Evolutionary conservation across 92 coral and sea anemone genomes (phyloP), one percentile per base, ranked within the genome.

Genomic region (Zoanthus sociatus): DNA sequence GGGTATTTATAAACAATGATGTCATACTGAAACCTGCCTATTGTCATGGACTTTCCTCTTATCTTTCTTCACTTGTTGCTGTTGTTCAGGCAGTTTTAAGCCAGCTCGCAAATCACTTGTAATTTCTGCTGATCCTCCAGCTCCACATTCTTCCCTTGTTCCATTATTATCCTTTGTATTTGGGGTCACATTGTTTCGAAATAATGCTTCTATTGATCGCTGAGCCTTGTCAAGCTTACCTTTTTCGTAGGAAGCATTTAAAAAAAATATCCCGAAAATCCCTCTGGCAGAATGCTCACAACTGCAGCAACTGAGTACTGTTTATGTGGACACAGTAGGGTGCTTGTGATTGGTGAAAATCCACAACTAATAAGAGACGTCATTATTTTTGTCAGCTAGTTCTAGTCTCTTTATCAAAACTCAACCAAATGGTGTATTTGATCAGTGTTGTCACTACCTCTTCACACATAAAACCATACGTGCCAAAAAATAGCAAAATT

Each of bases 11-110:
- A 50, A 50, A 11, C 54, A 50, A 50, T 50, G 54, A 50, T 11
- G 54, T 50, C 54, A 50, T 50, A 50, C 54, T 50, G 54, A 50
- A 50, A 50, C 6, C 54, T 7, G 54, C 54, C 55, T 50, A 50
- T 50, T 71, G 18, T 50, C 87, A 31, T 83, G 70, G 71, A 83
- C 78, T 55, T 83, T 83, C 87, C 32, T 69, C 15, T 9, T 33
- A 70, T 10, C 70, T 83, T 50, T 83, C 87, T 83, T 83, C 63
- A 6, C 70, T 6, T 21, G 51, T 83, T 11, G 70, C 71, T 30
- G 51, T 32, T 17, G 87, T 70, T 26, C 26, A 26, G 26, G 26
- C 26, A 26, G 26, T 26, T 0, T 26, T 26, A 0, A 0, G 26
- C 26, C 0, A 26, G 26, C 26, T 26, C 26, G 26, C 26, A 26